Evolutionary conservation across 2,888 invertebrate genomes (phyloP).

Genomic region (Odontothrips loti): DNA sequence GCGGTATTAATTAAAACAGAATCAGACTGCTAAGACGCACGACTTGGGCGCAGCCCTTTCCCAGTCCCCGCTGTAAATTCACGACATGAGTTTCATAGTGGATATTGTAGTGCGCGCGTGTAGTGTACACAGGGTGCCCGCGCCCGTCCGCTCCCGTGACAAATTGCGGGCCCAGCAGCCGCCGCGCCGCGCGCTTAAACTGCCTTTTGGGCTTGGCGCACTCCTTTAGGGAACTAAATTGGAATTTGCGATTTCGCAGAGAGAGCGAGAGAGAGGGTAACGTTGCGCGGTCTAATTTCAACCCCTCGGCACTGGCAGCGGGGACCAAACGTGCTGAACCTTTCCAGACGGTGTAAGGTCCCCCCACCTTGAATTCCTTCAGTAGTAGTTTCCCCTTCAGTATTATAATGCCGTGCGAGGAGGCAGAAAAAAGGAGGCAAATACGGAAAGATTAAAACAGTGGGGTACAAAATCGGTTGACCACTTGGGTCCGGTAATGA

Average conservation of each 20-base stretch:
- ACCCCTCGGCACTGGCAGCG: too few relatives aligned
- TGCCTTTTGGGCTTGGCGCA: not conserved
- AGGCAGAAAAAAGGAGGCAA: too few relatives aligned
- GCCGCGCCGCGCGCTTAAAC: not conserved
- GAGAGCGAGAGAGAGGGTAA: not conserved
- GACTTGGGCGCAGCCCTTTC: slow-evolving; percentile 21
- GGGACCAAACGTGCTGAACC: too few relatives aligned
- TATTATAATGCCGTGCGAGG: not conserved
- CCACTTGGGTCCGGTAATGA: not conserved
- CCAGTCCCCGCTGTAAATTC: not conserved
- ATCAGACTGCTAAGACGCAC: slow-evolving; percentile 19
- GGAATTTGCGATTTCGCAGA: slow-evolving; percentile 18
- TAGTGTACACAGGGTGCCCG: not conserved
- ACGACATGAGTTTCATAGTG: slow-evolving; percentile 24
- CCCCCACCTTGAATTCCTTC: too few relatives aligned
- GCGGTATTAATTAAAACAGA: slow-evolving; percentile 26
- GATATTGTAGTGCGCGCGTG: not conserved
- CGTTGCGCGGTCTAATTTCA: not conserved
- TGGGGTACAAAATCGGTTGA: too few relatives aligned
- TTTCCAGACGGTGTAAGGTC: too few relatives aligned
- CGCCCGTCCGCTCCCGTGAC: not conserved
- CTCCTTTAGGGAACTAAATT: slow-evolving; percentile 13
- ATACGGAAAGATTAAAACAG: too few relatives aligned
- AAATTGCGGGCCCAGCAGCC: not conserved
- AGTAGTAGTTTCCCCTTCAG: too few relatives aligned